Base-by-base conservation (phyloP, 2,113 vertebrate genomes). In the Mellivora capensis region DNA sequence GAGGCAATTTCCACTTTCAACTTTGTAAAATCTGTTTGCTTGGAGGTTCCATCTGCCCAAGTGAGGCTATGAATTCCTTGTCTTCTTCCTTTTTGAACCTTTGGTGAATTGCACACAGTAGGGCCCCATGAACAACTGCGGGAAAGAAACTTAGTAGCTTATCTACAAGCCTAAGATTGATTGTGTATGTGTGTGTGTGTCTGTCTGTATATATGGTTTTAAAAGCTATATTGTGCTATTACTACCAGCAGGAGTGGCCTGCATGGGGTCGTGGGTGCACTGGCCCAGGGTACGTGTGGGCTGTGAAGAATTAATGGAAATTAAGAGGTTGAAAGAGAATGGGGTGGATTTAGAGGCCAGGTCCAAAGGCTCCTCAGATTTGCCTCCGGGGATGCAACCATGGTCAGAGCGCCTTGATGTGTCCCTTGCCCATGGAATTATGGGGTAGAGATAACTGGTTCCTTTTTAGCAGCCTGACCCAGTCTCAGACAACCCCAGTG, bases 1-100 rank as follows among this genome's bases (percentile, higher is more conserved):
- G 54, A 37, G 74, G 61, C 49, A 93, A 83, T 34, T 83, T 83
- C 59, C 27, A 97, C 54, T 90, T 93, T 57, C 34, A 27, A 80
- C n/a, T 90, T 82, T 57, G 25, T 59, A 95, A 97, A 95, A 77
- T 93, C 83, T 57, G 39, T 81, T 81, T 93, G 47, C 57, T 6
- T 25, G 13, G 21, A 34, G 34, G 27, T 85, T 82, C 59, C 64
- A 94, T 57, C 44, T 69, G 44, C 47, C 61, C 62, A 49, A 59
- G 25, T 6, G 71, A 64, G 31, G 59, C 59, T 90, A 87, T 88
- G 15, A 71, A 82, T 72, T 87, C 72, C 59, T 21, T 20, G 11
- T 82, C 69, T 57, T 54, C 62, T 37, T 88, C 64, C 44, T 57
- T 57, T 89, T 82, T 67, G 57, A 97, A 64, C 42, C 49, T 14